Conservation (phyloP, 2,113 vertebrate genomes). For the Apodemus speciosus region DNA sequence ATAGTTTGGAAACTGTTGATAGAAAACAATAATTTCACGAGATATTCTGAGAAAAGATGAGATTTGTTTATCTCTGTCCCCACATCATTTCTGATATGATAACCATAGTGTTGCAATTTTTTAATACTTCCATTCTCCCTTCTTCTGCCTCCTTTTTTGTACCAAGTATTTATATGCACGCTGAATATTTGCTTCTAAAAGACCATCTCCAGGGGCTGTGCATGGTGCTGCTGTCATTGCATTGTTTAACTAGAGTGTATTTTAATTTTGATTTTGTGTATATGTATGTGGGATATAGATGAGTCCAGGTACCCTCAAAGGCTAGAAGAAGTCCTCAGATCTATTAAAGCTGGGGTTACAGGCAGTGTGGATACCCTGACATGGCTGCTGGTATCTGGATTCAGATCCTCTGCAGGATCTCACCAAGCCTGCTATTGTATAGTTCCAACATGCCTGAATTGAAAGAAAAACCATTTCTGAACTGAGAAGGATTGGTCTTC, state of each 20-base stretch:
- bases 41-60: not conserved
- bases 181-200: not conserved
- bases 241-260: not conserved
- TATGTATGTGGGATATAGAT: no score
- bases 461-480: conserved; percentile 9
- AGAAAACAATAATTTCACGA: not conserved
- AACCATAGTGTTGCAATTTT: not conserved
- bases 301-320: not conserved
- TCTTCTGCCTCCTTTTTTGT: not conserved
- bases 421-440: not conserved
- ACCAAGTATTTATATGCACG: not conserved
- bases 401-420: not conserved
- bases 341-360: not conserved
- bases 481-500: not conserved
- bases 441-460: not conserved
- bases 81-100: not conserved
- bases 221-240: not conserved
- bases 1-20: not conserved
- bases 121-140: not conserved
- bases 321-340: not conserved
- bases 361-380: not conserved
- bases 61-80: not conserved
- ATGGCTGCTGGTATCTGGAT: no score
- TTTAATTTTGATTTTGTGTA: not conserved
- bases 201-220: not conserved